Evolutionary conservation across 2,797 vertebrate species (phyloP).

Genomic region (Apogon talboti): DNA sequence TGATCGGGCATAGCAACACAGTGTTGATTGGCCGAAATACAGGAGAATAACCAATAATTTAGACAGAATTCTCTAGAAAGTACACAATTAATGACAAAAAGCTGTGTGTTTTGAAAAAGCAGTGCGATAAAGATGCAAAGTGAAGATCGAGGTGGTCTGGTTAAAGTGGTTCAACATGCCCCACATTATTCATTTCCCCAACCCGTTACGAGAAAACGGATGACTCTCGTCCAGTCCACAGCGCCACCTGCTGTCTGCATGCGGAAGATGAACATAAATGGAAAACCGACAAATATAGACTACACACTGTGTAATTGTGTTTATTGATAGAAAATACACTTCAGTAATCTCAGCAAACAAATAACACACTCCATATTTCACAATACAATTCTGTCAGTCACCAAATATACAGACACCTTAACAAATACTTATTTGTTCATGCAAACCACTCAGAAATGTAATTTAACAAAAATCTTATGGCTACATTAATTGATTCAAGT

Average conservation of each 20-base stretch:
- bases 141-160: no score
- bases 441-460: conserved; percentile 20
- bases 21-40: conserved; percentile 68
- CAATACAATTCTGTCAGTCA: conserved; percentile 7
- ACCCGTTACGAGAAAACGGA: neutral
- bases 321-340: conserved; percentile 33
- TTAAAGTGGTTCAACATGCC: neutral
- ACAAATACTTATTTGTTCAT: conserved; percentile 41
- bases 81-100: neutral
- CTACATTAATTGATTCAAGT: neutral
- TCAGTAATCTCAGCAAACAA: conserved; percentile 20
- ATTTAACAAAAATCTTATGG: conserved; percentile 7
- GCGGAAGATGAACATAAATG: neutral
- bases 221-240: conserved; percentile 7
- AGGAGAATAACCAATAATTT: conserved; percentile 48
- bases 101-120: neutral
- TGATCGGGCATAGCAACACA: conserved; percentile 81
- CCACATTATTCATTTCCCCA: conserved; percentile 3
- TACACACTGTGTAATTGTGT: neutral
- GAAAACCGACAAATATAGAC: neutral
- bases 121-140: no score
- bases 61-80: conserved; percentile 8
- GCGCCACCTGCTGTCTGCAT: conserved; percentile 56
- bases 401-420: conserved; percentile 19
- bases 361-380: conserved; percentile 12